phyloP scores from a whole-genome alignment of 2,113 vertebrate species.

The Nerophis lumbriciformis region DNA sequence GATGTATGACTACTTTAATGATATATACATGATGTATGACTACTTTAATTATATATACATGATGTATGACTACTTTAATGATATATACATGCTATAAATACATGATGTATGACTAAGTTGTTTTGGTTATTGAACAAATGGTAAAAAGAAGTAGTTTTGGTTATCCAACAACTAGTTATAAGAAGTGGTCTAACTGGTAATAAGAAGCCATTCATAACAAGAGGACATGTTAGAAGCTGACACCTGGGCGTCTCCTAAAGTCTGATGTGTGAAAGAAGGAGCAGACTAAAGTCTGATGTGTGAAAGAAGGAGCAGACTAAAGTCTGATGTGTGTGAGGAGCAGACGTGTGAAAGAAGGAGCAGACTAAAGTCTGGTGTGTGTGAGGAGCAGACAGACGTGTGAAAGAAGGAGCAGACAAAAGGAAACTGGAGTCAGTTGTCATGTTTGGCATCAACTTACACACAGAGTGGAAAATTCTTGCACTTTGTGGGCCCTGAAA shows the following conservation, averaged over 20 bases:
- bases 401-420: constrained; percentile 56
- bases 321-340: constrained; percentile 39
- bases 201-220: constrained; percentile 49
- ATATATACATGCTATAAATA: too few species aligned
- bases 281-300: constrained; percentile 12
- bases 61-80: too few species aligned
- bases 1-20: too few species aligned
- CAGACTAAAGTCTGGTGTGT: constrained; percentile 51
- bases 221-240: constrained; percentile 32
- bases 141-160: too few species aligned
- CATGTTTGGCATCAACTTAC: constrained; percentile 54
- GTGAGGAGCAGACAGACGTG: constrained; percentile 34
- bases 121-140: too few species aligned
- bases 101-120: too few species aligned
- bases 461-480: constrained; percentile 42
- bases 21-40: too few species aligned
- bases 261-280: constrained; percentile 35
- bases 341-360: constrained; percentile 40
- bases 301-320: constrained; percentile 56
- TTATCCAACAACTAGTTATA: too few species aligned
- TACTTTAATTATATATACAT: too few species aligned
- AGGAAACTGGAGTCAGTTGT: constrained; percentile 57
- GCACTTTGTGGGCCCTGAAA: too few species aligned
- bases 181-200: too few species aligned
- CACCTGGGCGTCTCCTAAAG: constrained; percentile 13